Evolutionary conservation across 1,140 invertebrate genomes (phyloP).

Genomic region (Megalopta genalis): DNA sequence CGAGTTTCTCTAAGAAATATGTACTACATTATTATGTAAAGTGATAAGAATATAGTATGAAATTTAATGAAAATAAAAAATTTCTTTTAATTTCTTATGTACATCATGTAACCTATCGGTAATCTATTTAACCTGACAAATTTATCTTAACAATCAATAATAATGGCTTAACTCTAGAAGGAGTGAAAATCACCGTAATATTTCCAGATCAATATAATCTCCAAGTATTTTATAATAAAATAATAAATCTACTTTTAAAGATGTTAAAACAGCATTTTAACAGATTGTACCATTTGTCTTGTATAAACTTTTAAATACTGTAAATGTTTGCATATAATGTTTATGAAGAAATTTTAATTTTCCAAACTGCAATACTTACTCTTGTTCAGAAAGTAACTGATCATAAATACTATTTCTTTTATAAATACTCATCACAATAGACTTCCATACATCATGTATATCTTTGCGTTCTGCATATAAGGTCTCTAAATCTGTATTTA

Average conservation of each 20-base stretch:
- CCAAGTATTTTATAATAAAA: too few relatives aligned
- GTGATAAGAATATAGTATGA: not conserved
- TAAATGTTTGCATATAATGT: not conserved
- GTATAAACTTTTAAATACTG: not conserved
- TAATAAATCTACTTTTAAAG: too few relatives aligned
- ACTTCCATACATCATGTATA: slow-evolving; percentile 86
- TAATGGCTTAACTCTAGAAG: not conserved
- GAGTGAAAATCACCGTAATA: too few relatives aligned
- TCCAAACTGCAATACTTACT: slow-evolving; percentile 75
- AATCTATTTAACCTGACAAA: too few relatives aligned
- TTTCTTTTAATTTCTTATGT: too few relatives aligned
- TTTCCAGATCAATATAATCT: too few relatives aligned
- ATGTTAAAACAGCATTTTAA: too few relatives aligned
- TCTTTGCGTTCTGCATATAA: slow-evolving; percentile 85
- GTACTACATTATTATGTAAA: not conserved
- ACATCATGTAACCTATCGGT: too few relatives aligned
- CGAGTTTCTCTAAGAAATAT: slow-evolving; percentile 78
- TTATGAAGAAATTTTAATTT: slow-evolving; percentile 12
- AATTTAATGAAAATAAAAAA: too few relatives aligned
- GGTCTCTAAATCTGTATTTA: slow-evolving; percentile 85
- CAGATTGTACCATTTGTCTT: not conserved
- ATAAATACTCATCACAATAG: slow-evolving; percentile 85
- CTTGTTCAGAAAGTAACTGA: slow-evolving; percentile 82
- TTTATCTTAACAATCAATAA: not conserved
- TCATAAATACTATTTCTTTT: slow-evolving; percentile 84